A percentile compares a stretch with the other conserved stretches of the same genome.
These are phyloP conservation scores for Brachyistius frenatus DNA, from an alignment of 2,113 vertebrate genomes.

Conservation along the genomic window DNA sequence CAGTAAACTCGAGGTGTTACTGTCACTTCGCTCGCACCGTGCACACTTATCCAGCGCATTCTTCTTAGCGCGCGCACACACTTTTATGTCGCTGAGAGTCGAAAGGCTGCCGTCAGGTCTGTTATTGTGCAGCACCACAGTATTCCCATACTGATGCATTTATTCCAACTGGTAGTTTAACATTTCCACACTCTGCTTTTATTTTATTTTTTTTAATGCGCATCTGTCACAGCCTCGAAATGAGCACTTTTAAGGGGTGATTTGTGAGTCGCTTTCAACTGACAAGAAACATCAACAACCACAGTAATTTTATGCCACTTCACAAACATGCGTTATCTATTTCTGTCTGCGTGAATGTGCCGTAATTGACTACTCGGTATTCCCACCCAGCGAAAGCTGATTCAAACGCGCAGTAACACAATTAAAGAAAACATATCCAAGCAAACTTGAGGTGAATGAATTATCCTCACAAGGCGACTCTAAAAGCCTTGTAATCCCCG, in stretches of 20 bases:
- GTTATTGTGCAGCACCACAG: neutral
- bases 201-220: neutral
- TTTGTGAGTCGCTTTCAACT: constrained; percentile 51
- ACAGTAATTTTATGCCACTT: constrained; percentile 50
- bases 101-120: constrained; percentile 15
- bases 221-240: constrained; percentile 22
- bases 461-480: constrained; percentile 38
- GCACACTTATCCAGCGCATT: neutral
- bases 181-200: constrained; percentile 13
- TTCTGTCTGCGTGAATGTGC: constrained; percentile 36
- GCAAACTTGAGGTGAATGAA: constrained; percentile 54
- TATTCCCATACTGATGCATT: neutral
- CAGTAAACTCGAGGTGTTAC: neutral
- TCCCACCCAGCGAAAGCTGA: constrained; percentile 20
- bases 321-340: constrained; percentile 15
- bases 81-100: neutral
- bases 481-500: constrained; percentile 53
- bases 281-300: constrained; percentile 44
- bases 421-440: constrained; percentile 49
- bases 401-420: constrained; percentile 33
- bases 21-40: neutral
- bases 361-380: constrained; percentile 35
- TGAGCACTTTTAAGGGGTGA: constrained; percentile 41
- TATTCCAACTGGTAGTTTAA: neutral
- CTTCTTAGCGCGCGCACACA: neutral